Evolutionary conservation across 1,140 invertebrate species (phyloP), one percentile per base, ranked within the genome.

Genomic region (Thaumatotibia leucotreta): DNA sequence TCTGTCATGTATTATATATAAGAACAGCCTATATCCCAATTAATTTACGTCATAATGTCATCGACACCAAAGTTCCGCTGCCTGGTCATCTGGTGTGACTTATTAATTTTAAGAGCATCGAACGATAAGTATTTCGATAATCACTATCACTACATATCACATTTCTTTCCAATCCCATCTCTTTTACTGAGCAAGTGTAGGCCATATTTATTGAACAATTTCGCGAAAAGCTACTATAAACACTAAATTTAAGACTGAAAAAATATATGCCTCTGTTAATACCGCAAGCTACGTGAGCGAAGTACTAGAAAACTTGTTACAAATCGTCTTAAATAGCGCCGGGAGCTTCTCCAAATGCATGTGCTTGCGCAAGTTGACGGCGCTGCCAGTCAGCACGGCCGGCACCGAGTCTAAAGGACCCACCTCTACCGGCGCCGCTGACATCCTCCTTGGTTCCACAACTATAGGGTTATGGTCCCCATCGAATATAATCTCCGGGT

Each of bases 401-500:
- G 67, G 68, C 20, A 52, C 64, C 0, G 66, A 61, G 29, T 61
- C 58, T 22, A 58, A n/a, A 9, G 33, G 58, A 6, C 31, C 33
- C 3, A 64, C 5, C 6, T 64, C 61, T 0, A 32, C 20, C n/a
- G 24, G 35, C 17, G 72, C 17, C 9, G 65, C 31, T 2, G 64
- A 22, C 50, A 76, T 66, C 22, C 64, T 72, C 45, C 71, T 70
- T 4, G 67, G 73, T 45, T 85, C 83, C 20, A 88, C 80, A 0
- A 88, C 64, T 8, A 88, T 84, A 2, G 83, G 83, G 64, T 84
- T 83, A 65, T 89, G 80, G 22, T 89, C 82, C 11, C 69, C 70
- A 76, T 91, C 86, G 72, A 89, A 91, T 62, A 89, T 89, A 10
- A 91, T 89, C 68, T 91, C 87, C 5, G 87, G 87, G 75, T 91